Evolutionary conservation across 1,140 invertebrate species (phyloP).

Genomic region (Danaus plexippus): DNA sequence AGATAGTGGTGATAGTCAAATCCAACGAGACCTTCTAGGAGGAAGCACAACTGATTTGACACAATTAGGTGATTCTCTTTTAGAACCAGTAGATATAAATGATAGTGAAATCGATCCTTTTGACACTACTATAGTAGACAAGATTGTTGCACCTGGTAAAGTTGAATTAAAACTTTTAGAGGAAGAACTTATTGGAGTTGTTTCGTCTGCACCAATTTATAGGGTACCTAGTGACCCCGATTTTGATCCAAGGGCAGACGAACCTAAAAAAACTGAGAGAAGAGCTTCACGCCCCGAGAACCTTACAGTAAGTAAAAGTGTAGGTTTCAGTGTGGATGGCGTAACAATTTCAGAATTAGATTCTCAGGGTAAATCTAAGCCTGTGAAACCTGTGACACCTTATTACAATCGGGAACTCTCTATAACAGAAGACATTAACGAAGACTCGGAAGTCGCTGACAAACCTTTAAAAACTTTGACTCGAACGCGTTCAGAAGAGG

Average conservation of each 20-base stretch:
- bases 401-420: conserved; percentile 79
- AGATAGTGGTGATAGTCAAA: conserved; percentile 44
- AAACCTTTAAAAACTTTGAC: conserved; percentile 72
- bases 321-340: conserved; percentile 77
- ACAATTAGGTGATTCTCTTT: conserved; percentile 77
- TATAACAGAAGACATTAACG: conserved; percentile 68
- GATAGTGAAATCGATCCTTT: conserved; percentile 85
- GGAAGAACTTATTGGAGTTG: conserved; percentile 78
- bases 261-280: conserved; percentile 48
- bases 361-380: conserved; percentile 45
- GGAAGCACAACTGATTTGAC: conserved; percentile 85
- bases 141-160: conserved; percentile 79
- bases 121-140: conserved; percentile 84
- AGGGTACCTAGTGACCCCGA: conserved; percentile 76
- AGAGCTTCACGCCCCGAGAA: conserved; percentile 75
- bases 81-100: conserved; percentile 75
- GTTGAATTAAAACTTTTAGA: conserved; percentile 85
- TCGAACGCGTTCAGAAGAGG: conserved; percentile 73
- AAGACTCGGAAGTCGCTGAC: conserved; percentile 64
- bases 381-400: conserved; percentile 81
- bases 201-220: conserved; percentile 50
- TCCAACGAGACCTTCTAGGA: conserved; percentile 76
- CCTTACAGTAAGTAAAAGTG: conserved; percentile 75
- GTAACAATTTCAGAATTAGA: conserved; percentile 40
- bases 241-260: conserved; percentile 82